Evolutionary conservation across 2,113 vertebrate species (phyloP).

Genomic region (Cisticola juncidis): DNA sequence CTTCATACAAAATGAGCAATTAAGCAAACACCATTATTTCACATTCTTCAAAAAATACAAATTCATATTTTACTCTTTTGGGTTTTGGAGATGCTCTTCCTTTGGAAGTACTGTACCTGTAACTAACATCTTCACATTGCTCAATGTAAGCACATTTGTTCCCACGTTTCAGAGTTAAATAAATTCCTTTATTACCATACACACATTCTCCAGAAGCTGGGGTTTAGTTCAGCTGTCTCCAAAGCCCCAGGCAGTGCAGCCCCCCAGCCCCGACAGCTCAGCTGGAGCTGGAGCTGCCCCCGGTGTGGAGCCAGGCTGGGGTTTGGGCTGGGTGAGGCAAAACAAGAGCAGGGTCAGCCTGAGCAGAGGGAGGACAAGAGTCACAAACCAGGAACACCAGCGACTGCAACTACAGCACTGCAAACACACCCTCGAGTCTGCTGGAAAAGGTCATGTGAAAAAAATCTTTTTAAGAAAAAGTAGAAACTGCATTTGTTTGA

Average conservation of each 20-base stretch:
- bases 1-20: conserved; percentile 96
- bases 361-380: conserved; percentile 36
- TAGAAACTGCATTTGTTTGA: conserved; percentile 75
- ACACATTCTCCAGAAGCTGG: conserved; percentile 69
- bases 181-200: conserved; percentile 69
- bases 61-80: conserved; percentile 86
- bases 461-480: conserved; percentile 70
- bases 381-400: conserved; percentile 54
- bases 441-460: conserved; percentile 67
- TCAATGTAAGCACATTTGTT: conserved; percentile 80
- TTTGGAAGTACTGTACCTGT: conserved; percentile 91
- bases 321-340: not conserved
- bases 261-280: not conserved
- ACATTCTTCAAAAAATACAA: conserved; percentile 98
- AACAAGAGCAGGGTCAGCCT: not conserved
- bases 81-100: conserved; percentile 87
- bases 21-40: conserved; percentile 90
- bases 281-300: not conserved
- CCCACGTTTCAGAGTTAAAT: conserved; percentile 77
- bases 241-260: not conserved
- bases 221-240: conserved; percentile 47
- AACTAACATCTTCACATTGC: conserved; percentile 80
- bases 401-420: conserved; percentile 55
- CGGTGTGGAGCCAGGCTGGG: not conserved
- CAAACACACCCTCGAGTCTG: conserved; percentile 64